Percentiles rank a stretch among this genome's conserved stretches.
Conservation (phyloP, 2,113 vertebrate species). For the Periophthalmodon schlosseri region DNA sequence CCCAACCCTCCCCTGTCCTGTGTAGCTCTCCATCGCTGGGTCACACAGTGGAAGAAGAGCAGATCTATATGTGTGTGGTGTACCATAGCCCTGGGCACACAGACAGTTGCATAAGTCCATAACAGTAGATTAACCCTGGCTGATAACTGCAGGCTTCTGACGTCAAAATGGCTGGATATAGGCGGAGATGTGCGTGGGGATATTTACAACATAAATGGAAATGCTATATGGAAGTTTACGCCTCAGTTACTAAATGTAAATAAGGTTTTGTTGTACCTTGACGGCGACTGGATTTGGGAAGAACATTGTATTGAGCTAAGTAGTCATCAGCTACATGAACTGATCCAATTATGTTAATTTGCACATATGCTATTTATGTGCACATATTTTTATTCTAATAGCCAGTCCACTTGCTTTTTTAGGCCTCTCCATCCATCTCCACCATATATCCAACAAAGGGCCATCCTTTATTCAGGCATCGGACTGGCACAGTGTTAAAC, state of each 20-base stretch:
- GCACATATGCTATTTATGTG: neutral
- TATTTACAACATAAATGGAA: neutral
- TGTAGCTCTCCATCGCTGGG: constrained; percentile 14
- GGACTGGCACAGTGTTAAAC: too few relatives aligned
- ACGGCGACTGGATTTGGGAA: too few relatives aligned
- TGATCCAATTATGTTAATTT: neutral
- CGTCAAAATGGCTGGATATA: neutral
- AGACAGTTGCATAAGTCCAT: constrained; percentile 77
- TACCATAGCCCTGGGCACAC: constrained; percentile 44
- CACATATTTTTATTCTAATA: neutral
- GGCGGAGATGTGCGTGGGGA: neutral
- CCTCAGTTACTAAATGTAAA: neutral
- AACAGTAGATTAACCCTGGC: constrained; percentile 72
- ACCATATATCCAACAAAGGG: neutral
- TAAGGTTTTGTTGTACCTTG: neutral
- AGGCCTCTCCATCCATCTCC: neutral
- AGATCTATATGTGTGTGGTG: constrained; percentile 64
- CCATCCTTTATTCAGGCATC: neutral
- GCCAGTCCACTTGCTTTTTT: too few relatives aligned
- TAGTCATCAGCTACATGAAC: too few relatives aligned
- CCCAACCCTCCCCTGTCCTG: neutral
- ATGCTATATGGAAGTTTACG: neutral
- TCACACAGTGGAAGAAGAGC: constrained; percentile 47
- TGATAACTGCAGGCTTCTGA: neutral
- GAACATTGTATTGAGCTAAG: too few relatives aligned